Percentiles rank a stretch among this genome's conserved stretches.
Conservation (phyloP, 2,888 invertebrate species). For the Noctua fimbriata region DNA sequence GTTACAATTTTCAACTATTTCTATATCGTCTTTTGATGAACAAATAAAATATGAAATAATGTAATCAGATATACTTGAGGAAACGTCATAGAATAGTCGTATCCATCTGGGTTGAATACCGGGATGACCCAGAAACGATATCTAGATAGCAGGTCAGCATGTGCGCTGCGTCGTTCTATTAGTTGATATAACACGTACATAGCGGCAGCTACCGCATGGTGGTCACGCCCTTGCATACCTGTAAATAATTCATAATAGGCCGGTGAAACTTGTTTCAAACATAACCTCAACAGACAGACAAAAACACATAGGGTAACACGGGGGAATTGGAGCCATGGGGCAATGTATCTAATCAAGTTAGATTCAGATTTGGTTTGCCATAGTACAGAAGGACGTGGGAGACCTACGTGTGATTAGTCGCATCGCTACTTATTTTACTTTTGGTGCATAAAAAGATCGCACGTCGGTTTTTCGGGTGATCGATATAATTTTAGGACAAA, state of each 20-base stretch:
- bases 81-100: slow-evolving; percentile 87
- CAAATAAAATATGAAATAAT: not conserved
- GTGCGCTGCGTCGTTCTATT: slow-evolving; percentile 82
- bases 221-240: slow-evolving; percentile 88
- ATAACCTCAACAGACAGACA: not conserved
- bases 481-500: too few relatives aligned
- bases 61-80: slow-evolving; percentile 77
- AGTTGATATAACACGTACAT: slow-evolving; percentile 85
- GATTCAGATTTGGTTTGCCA: too few relatives aligned
- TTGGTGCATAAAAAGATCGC: too few relatives aligned
- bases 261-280: not conserved
- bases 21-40: not conserved
- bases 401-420: too few relatives aligned
- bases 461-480: too few relatives aligned
- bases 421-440: too few relatives aligned
- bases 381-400: too few relatives aligned
- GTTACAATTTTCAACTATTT: not conserved
- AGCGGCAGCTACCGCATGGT: slow-evolving; percentile 85
- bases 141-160: slow-evolving; percentile 80
- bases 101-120: slow-evolving; percentile 87
- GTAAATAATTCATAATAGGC: slow-evolving; percentile 41
- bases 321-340: too few relatives aligned
- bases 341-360: too few relatives aligned
- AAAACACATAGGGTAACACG: too few relatives aligned
- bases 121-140: slow-evolving; percentile 87